Percentiles rank a stretch among this genome's conserved stretches.
These are phyloP conservation scores for Cephus rjabovi DNA, from an alignment of 2,888 invertebrate genomes.

Conservation along the genomic window DNA sequence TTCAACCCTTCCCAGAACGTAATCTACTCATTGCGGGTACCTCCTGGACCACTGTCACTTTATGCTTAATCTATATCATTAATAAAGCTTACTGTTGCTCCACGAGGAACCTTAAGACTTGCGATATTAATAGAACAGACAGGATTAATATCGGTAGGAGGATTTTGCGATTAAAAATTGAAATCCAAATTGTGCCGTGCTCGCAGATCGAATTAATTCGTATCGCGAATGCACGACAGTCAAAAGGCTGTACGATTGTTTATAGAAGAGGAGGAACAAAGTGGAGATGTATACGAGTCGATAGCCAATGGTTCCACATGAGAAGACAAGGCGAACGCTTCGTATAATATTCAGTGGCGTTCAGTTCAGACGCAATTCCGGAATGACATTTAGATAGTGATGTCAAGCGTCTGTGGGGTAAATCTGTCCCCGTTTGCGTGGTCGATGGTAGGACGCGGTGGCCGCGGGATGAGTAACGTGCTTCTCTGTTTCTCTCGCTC, in stretches of 20 bases:
- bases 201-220: neutral
- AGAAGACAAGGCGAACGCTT: neutral
- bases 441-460: neutral
- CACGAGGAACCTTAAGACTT: constrained; percentile 43
- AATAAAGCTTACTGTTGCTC: constrained; percentile 56
- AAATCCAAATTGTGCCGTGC: neutral
- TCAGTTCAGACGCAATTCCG: constrained; percentile 55
- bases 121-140: constrained; percentile 48
- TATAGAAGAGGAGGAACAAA: neutral
- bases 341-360: constrained; percentile 52
- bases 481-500: constrained; percentile 18
- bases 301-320: neutral
- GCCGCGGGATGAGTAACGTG: constrained; percentile 18
- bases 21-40: constrained; percentile 18
- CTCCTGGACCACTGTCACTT: constrained; percentile 47
- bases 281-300: neutral
- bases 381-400: constrained; percentile 63
- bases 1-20: constrained; percentile 34
- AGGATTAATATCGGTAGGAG: constrained; percentile 13
- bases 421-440: constrained; percentile 56
- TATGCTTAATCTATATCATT: constrained; percentile 60
- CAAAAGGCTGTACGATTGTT: neutral
- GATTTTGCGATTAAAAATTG: neutral
- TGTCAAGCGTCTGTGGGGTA: constrained; percentile 60
- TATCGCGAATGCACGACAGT: neutral